A percentile compares a stretch with the other conserved stretches of the same genome.
These are phyloP conservation scores for Phrynocephalus forsythii DNA, from an alignment of 2,797 vertebrate species.

Conservation along the genomic window DNA sequence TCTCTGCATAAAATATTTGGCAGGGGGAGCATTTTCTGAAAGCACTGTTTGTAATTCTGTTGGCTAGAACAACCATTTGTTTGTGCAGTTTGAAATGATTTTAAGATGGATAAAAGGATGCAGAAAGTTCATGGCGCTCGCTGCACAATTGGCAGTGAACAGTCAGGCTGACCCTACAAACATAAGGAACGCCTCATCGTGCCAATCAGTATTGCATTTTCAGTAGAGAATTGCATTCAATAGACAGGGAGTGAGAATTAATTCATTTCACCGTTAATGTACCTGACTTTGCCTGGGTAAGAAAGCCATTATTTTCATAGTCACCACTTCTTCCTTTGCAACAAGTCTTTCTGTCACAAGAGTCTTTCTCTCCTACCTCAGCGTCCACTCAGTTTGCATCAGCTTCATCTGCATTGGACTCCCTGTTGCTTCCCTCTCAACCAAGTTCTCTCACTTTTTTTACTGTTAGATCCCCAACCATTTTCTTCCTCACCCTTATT, in stretches of 20 bases:
- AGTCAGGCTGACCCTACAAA: slow-evolving; percentile 20
- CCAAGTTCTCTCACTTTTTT: too few relatives aligned
- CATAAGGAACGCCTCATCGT: slow-evolving; percentile 46
- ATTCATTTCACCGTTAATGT: background rate
- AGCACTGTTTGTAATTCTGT: slow-evolving; percentile 20
- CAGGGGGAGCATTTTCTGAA: background rate
- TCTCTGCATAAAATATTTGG: slow-evolving; percentile 27
- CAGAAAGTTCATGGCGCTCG: slow-evolving; percentile 38
- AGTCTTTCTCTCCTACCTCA: too few relatives aligned
- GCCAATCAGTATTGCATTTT: slow-evolving; percentile 31
- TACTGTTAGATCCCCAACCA: too few relatives aligned
- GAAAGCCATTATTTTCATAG: too few relatives aligned
- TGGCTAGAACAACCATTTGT: background rate
- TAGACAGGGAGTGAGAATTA: background rate
- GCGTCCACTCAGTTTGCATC: too few relatives aligned
- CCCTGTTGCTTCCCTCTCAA: too few relatives aligned
- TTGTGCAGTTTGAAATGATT: slow-evolving; percentile 28
- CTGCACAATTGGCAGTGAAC: background rate
- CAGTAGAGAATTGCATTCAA: background rate
- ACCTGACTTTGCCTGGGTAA: too few relatives aligned
- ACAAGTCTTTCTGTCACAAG: too few relatives aligned
- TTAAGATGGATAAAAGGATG: slow-evolving; percentile 19
- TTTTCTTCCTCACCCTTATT: too few relatives aligned
- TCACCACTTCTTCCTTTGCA: too few relatives aligned
- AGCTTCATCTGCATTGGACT: too few relatives aligned